Conservation (phyloP, 2,113 vertebrate genomes). For the Pyrgilauda ruficollis region DNA sequence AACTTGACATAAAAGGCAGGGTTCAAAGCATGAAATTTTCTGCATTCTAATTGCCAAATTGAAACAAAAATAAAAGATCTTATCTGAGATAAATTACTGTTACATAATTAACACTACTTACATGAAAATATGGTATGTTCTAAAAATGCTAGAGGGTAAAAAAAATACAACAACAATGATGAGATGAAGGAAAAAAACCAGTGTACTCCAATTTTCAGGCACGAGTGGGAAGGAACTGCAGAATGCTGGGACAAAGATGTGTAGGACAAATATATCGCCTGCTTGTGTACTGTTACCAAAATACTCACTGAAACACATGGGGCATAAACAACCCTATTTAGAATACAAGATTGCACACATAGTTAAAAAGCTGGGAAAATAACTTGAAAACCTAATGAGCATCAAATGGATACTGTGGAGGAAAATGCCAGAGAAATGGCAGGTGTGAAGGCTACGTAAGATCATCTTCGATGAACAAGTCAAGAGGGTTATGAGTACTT, state of each 20-base stretch:
- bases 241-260: slow-evolving; percentile 70
- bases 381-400: slow-evolving; percentile 61
- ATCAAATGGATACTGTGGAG: slow-evolving; percentile 61
- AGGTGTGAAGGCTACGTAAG: slow-evolving; percentile 57
- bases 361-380: slow-evolving; percentile 66
- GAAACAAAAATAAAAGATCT: slow-evolving; percentile 68
- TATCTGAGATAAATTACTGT: slow-evolving; percentile 67
- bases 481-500: slow-evolving; percentile 60
- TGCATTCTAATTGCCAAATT: slow-evolving; percentile 68
- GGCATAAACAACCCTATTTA: slow-evolving; percentile 68
- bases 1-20: slow-evolving; percentile 63
- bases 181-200: slow-evolving; percentile 51
- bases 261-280: slow-evolving; percentile 70
- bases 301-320: slow-evolving; percentile 68
- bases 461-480: slow-evolving; percentile 52
- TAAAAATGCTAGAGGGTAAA: slow-evolving; percentile 68
- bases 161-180: slow-evolving; percentile 69
- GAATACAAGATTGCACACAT: slow-evolving; percentile 68
- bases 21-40: slow-evolving; percentile 66
- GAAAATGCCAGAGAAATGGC: slow-evolving; percentile 57
- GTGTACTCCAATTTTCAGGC: slow-evolving; percentile 67
- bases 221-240: slow-evolving; percentile 67
- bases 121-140: slow-evolving; percentile 65
- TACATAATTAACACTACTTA: slow-evolving; percentile 69
- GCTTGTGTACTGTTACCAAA: slow-evolving; percentile 71